These are phyloP conservation scores for Enoplosus armatus DNA, from an alignment of 2,797 vertebrate species.

Conservation along the genomic window DNA sequence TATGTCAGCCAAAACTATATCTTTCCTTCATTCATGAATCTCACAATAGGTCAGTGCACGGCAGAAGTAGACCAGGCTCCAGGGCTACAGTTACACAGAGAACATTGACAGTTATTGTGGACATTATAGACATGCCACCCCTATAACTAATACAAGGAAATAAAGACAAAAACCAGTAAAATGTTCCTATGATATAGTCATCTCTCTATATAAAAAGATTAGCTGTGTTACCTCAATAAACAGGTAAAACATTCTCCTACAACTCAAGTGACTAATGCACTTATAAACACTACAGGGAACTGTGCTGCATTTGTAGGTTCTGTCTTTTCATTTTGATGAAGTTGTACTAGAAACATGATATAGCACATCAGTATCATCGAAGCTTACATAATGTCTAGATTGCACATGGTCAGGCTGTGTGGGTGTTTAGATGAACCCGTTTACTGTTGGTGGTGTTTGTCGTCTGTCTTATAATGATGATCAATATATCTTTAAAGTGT, in stretches of 20 bases:
- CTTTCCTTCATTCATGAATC: constrained; percentile 25
- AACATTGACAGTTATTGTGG: constrained; percentile 30
- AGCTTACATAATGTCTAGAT: constrained; percentile 63
- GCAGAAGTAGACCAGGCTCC: constrained; percentile 23
- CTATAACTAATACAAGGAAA: constrained; percentile 51
- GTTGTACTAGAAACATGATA: constrained; percentile 66
- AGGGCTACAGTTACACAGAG: constrained; percentile 22
- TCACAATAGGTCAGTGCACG: constrained; percentile 25
- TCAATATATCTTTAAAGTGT: constrained; percentile 76
- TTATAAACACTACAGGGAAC: constrained; percentile 64
- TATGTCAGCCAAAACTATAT: constrained; percentile 17
- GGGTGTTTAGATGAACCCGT: constrained; percentile 68
- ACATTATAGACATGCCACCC: constrained; percentile 42
- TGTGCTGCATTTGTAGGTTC: constrained; percentile 70
- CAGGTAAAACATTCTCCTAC: constrained; percentile 47
- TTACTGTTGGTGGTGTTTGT: constrained; percentile 74
- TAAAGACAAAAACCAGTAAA: constrained; percentile 27
- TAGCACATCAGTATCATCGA: constrained; percentile 68
- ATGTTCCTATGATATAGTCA: constrained; percentile 51
- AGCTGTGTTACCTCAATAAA: constrained; percentile 69
- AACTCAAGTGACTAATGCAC: constrained; percentile 74
- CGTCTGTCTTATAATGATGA: constrained; percentile 68
- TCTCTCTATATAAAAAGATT: constrained; percentile 57
- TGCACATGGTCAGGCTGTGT: constrained; percentile 56
- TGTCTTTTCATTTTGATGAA: constrained; percentile 70